Evolutionary conservation across 2,113 vertebrate genomes (phyloP).

Genomic region (Rhineura floridana): DNA sequence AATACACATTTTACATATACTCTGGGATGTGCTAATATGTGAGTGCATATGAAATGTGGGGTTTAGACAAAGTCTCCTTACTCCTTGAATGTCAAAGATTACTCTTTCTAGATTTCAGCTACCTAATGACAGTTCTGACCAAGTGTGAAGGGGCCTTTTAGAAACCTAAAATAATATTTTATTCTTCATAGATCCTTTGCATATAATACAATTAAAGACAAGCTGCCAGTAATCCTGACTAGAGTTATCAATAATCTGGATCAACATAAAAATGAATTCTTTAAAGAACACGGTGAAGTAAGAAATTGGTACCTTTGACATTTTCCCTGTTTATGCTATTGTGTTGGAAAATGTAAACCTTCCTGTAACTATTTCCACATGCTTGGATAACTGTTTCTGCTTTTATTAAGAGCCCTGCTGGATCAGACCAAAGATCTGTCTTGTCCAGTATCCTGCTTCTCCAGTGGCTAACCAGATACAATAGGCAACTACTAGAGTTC

Average conservation of each 20-base stretch:
- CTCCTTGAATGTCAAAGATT: too few species aligned
- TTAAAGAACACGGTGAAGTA: conserved; percentile 88
- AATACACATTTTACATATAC: too few species aligned
- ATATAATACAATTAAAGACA: conserved; percentile 91
- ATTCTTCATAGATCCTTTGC: conserved; percentile 87
- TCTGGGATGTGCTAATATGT: too few species aligned
- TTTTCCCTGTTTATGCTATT: not conserved
- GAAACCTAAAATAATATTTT: too few species aligned
- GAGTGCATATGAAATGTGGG: too few species aligned
- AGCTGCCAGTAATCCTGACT: conserved; percentile 90
- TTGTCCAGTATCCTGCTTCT: not conserved
- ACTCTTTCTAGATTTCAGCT: too few species aligned
- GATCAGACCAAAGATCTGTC: not conserved
- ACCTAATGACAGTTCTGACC: too few species aligned
- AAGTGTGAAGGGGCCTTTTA: too few species aligned
- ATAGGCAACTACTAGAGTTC: too few species aligned
- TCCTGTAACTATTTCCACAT: not conserved
- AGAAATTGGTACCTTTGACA: conserved; percentile 26
- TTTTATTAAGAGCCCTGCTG: not conserved
- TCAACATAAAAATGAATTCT: conserved; percentile 87
- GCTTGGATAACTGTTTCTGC: not conserved
- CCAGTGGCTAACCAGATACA: not conserved
- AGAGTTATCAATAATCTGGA: conserved; percentile 87
- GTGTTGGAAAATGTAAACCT: not conserved
- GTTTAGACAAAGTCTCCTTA: too few species aligned